Conservation (phyloP, 2,797 vertebrate genomes). For the Galago senegalensis region DNA sequence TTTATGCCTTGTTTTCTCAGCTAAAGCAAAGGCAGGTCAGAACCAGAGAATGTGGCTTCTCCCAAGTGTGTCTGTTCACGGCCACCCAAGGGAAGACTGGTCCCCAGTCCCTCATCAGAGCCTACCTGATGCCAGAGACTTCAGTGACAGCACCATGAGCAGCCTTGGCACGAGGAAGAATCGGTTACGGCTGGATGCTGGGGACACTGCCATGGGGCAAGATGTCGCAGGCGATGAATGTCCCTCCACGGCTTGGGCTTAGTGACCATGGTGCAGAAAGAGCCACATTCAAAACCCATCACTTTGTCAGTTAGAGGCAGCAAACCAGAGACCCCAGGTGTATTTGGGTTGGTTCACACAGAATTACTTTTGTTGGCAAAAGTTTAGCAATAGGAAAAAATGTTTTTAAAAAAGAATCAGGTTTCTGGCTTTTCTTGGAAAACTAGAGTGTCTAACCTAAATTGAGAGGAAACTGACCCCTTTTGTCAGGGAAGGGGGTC, state of each 20-base stretch:
- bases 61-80: no score
- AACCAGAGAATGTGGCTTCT: not conserved
- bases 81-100: not conserved
- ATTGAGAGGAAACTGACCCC: not conserved
- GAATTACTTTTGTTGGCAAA: not conserved
- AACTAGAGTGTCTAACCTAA: not conserved
- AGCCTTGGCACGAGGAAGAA: not conserved
- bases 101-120: not conserved
- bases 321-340: not conserved
- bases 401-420: not conserved
- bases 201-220: no score
- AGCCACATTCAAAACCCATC: not conserved
- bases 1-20: not conserved
- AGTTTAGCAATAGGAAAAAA: not conserved
- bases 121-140: not conserved
- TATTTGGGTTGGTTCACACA: not conserved
- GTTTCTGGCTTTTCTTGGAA: not conserved
- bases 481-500: not conserved
- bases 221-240: no score
- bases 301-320: not conserved
- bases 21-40: no score
- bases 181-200: not conserved
- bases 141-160: accelerated
- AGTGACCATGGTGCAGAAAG: not conserved
- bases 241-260: not conserved